phyloP scores from a whole-genome alignment of 2,888 invertebrate genomes.

The Drosophila nigricruria region DNA sequence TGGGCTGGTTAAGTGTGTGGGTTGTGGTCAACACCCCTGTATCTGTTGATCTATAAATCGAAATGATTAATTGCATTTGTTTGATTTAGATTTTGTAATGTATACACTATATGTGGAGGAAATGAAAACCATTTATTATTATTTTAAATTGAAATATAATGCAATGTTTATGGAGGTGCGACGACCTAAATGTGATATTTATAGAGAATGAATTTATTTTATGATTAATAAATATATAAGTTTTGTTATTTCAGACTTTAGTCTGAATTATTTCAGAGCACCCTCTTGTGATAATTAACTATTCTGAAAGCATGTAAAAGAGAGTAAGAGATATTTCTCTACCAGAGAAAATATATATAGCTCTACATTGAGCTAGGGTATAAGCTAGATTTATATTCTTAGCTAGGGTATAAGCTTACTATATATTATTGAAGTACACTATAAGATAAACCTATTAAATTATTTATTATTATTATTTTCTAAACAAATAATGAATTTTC shows the following conservation, averaged over 20 bases:
- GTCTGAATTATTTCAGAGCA: neutral
- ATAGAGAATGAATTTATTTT: neutral
- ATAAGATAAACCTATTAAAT: no score
- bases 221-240: no score
- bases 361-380: no score
- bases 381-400: no score
- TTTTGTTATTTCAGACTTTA: no score
- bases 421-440: no score
- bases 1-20: neutral
- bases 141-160: neutral
- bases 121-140: neutral
- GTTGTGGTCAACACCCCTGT: neutral
- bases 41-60: neutral
- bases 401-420: no score
- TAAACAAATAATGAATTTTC: no score
- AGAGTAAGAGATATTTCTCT: no score
- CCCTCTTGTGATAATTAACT: neutral
- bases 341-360: no score
- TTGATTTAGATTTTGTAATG: neutral
- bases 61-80: conserved; percentile 27
- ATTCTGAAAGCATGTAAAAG: neutral
- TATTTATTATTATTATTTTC: no score
- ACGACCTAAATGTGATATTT: neutral
- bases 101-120: neutral
- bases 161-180: neutral